A percentile compares a stretch with the other conserved stretches of the same genome.
Conservation (phyloP, 2,888 invertebrate genomes). For the Linyphia triangularis region DNA sequence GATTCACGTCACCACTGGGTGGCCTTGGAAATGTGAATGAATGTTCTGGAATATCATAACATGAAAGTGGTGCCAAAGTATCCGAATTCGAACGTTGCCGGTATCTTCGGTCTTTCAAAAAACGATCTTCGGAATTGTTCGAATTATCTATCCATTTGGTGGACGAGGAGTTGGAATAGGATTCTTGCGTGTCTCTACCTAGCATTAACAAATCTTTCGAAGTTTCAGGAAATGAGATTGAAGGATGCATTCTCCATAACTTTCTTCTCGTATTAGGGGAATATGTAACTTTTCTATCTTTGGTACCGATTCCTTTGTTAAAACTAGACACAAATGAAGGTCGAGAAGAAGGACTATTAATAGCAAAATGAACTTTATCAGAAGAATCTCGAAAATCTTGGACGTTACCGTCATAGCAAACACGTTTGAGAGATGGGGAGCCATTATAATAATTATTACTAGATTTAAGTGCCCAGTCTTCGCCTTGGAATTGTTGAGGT, state of each 20-base stretch:
- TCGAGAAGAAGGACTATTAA: background rate
- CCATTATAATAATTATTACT: background rate
- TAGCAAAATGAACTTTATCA: background rate
- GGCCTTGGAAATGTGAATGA: slow-evolving; percentile 43
- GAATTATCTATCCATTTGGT: background rate
- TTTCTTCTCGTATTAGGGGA: slow-evolving; percentile 55
- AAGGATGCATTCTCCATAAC: slow-evolving; percentile 62
- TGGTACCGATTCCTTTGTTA: background rate
- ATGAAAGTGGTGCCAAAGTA: background rate
- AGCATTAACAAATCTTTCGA: slow-evolving; percentile 53
- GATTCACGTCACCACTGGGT: slow-evolving; percentile 66
- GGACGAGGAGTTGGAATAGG: background rate
- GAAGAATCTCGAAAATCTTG: slow-evolving; percentile 18
- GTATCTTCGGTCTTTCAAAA: background rate
- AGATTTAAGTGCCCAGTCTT: background rate
- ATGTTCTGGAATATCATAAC: background rate
- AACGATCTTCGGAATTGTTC: background rate
- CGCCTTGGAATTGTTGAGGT: slow-evolving; percentile 39
- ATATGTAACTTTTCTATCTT: background rate
- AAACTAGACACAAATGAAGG: slow-evolving; percentile 57
- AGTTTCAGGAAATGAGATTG: slow-evolving; percentile 66
- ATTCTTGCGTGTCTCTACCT: background rate
- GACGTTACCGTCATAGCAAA: slow-evolving; percentile 68
- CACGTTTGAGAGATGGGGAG: slow-evolving; percentile 41
- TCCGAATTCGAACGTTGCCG: slow-evolving; percentile 68